Base-by-base conservation (phyloP, 2,888 invertebrate species). In the Mayetiola destructor region DNA sequence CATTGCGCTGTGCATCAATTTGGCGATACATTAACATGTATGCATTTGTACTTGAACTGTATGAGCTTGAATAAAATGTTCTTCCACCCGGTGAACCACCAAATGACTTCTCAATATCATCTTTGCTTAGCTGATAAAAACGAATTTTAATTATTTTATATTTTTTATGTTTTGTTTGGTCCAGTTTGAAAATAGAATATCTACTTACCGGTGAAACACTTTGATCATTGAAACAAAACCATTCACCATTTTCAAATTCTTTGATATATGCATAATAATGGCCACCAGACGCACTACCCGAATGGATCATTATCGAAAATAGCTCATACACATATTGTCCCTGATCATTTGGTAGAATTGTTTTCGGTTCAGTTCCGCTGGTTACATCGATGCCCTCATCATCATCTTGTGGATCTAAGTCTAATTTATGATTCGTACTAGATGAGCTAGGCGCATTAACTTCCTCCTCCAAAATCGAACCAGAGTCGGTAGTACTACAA, bases 201-300 rank as follows among this genome's bases (percentile, higher is more conserved):
- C 40, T 9, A 67, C 75, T 69, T 71, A 85, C 86, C 70, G 78
- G 75, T 36, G 80, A 77, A 29, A 92, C 91, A 62, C 79, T 81
- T 65, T 89, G 87, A 72, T 92, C 92, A 69, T 92, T 91, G 68
- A 91, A 92, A 66, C 88, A 87, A 67, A 83, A 84, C 91, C 91
- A 92, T 63, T 82, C 79, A 59, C 81, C 78, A 57, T 77, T 81
- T 59, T 77, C 77, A 62, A 85, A 82, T 65, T 85, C 88, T 76
- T 88, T 89, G 59, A 92, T 88, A 66, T 90, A 91, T 1, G 89
- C 91, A 70, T 88, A 92, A 70, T 93, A 93, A 72, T 92, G 92
- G 1, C 92, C 92, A 23, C 90, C 90, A 18, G 85, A 84, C 0
- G 91, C 90, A 70, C 87, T 89, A 12, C 92, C 92, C 23, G 88